These are phyloP conservation scores for Lepus oiostolus DNA, from an alignment of 2,797 vertebrate genomes.

Conservation along the genomic window DNA sequence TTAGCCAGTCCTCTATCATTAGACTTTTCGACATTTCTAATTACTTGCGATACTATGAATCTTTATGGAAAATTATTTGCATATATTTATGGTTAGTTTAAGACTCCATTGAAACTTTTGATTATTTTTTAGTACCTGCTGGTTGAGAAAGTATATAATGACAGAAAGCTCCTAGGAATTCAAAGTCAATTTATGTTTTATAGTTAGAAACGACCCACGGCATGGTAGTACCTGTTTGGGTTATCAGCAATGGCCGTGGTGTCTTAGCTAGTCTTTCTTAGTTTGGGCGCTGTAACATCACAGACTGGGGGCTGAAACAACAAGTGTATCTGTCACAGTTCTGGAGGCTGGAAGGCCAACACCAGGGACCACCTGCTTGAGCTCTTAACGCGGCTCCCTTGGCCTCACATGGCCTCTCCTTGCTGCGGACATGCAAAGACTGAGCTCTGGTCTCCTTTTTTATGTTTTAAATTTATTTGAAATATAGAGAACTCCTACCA, in stretches of 20 bases:
- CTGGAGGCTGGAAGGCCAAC: not conserved
- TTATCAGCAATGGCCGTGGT: too few relatives aligned
- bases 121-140: not conserved
- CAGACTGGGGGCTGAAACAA: not conserved
- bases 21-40: constrained; percentile 29
- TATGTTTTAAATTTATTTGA: too few relatives aligned
- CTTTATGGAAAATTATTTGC: not conserved
- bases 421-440: not conserved
- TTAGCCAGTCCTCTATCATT: not conserved
- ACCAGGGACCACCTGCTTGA: not conserved
- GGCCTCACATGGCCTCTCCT: not conserved
- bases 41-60: constrained; percentile 12
- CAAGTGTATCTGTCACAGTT: not conserved
- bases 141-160: not conserved
- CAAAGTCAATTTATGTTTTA: not conserved
- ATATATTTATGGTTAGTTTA: not conserved
- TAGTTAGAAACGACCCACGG: not conserved
- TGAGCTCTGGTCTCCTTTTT: not conserved
- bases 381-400: not conserved
- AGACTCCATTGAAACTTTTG: not conserved
- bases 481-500: too few relatives aligned
- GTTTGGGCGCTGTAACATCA: not conserved
- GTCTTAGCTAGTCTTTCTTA: not conserved
- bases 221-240: not conserved
- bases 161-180: not conserved